phyloP scores from a whole-genome alignment of 2,888 invertebrate species.

The Flabesymbios commensalis region DNA sequence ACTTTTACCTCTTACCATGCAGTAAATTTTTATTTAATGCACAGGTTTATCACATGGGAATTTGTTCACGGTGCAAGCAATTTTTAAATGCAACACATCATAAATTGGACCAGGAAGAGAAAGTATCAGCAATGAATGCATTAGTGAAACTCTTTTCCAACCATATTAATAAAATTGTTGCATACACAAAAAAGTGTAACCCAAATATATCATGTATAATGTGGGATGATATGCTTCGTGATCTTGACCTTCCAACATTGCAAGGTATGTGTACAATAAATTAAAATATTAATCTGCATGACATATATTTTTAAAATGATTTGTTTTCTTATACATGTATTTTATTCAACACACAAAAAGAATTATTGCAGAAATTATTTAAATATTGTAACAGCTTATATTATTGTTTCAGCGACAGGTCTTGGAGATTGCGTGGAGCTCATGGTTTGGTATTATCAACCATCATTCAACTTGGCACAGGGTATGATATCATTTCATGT shows the following conservation, averaged over 20 bases:
- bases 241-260: constrained; percentile 42
- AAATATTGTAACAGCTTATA: no score
- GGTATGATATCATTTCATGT: constrained; percentile 38
- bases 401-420: constrained; percentile 16
- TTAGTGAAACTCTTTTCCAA: constrained; percentile 7
- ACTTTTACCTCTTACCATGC: neutral
- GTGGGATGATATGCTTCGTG: constrained; percentile 82
- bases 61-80: constrained; percentile 57
- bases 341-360: no score
- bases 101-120: no score
- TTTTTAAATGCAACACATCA: constrained; percentile 19
- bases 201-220: constrained; percentile 69
- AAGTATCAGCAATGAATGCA: no score
- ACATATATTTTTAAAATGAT: no score
- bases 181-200: constrained; percentile 69
- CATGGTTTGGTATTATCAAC: constrained; percentile 79
- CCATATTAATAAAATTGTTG: constrained; percentile 41
- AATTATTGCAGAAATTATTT: no score
- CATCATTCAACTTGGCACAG: constrained; percentile 43
- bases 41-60: constrained; percentile 69
- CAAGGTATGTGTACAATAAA: no score
- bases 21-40: neutral
- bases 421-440: constrained; percentile 71
- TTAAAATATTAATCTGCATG: no score
- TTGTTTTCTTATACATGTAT: no score